Conservation (phyloP, 2,113 vertebrate genomes). For the Panthera uncia region DNA sequence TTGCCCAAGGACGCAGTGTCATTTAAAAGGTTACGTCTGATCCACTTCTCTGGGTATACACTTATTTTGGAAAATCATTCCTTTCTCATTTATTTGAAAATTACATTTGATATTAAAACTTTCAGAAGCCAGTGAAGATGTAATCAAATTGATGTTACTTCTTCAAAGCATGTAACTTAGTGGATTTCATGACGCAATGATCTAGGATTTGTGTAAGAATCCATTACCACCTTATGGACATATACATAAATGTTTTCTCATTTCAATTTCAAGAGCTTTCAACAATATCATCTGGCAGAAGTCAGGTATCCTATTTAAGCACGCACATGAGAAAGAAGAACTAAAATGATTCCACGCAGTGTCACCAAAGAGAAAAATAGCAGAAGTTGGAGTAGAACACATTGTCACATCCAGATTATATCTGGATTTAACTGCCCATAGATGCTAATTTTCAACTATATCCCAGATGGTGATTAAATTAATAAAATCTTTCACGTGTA, state of each 20-base stretch:
- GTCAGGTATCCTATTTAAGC: background rate
- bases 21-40: background rate
- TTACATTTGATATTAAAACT: background rate
- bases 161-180: background rate
- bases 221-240: background rate
- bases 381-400: background rate
- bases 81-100: background rate
- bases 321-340: background rate
- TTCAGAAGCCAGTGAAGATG: background rate
- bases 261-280: background rate
- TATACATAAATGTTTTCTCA: background rate
- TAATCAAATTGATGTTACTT: background rate
- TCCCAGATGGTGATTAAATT: conserved; percentile 65
- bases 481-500: conserved; percentile 63
- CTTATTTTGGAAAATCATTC: background rate
- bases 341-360: background rate
- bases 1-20: background rate
- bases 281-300: background rate
- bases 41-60: background rate
- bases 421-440: conserved; percentile 31
- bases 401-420: background rate
- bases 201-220: background rate
- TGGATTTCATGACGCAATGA: background rate
- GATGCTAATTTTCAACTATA: conserved; percentile 29
- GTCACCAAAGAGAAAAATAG: conserved; percentile 16